A percentile compares a stretch with the other conserved stretches of the same genome.
phyloP scores from a whole-genome alignment of 2,797 vertebrate species.

The Pangasius sanitwongsei region DNA sequence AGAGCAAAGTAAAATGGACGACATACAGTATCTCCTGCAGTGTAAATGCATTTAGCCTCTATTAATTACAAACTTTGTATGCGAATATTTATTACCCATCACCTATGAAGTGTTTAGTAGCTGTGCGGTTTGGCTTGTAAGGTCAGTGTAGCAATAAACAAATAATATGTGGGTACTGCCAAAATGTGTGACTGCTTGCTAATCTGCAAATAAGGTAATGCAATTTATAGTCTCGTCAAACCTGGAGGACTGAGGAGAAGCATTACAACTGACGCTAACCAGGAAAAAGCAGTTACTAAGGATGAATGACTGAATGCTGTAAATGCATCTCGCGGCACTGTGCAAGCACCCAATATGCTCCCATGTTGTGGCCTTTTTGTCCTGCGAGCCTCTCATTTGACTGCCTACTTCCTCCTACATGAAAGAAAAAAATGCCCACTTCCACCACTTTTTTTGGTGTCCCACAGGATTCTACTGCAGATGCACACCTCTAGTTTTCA shows the following conservation, averaged over 20 bases:
- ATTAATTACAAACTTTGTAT: background rate
- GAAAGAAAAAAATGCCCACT: background rate
- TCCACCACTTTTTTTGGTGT: background rate
- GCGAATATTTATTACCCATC: background rate
- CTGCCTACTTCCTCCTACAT: background rate
- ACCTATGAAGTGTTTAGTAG: background rate
- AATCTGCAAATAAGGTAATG: background rate
- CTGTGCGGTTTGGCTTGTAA: background rate
- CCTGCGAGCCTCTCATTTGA: background rate
- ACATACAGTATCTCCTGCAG: background rate
- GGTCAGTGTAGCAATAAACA: background rate
- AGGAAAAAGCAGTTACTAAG: background rate
- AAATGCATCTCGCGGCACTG: background rate
- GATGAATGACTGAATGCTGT: background rate
- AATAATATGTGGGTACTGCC: background rate
- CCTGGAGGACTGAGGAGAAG: background rate
- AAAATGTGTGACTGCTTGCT: background rate
- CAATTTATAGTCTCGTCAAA: background rate
- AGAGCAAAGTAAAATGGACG: background rate
- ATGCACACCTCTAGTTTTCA: background rate
- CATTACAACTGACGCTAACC: background rate
- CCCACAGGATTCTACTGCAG: background rate
- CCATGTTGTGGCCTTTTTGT: background rate
- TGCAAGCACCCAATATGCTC: background rate
- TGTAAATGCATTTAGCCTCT: background rate